These are phyloP conservation scores for Parthenolecanium corni DNA, from an alignment of 2,888 invertebrate species.

Conservation along the genomic window DNA sequence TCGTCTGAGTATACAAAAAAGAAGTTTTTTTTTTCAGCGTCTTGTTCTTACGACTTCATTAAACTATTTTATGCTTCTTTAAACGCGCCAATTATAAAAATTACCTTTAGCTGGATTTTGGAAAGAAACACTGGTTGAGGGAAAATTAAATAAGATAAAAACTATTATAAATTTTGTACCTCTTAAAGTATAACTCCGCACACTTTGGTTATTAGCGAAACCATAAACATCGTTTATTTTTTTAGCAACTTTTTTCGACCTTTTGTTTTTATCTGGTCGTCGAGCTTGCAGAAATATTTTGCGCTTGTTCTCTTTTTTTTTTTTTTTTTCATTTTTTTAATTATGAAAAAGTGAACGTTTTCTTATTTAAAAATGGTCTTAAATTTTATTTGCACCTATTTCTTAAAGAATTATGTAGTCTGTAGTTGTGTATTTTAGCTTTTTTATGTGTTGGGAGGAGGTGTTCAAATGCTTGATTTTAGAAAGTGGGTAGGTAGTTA, in stretches of 20 bases:
- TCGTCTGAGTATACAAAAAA: neutral
- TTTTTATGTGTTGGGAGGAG: no score
- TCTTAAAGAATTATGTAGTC: no score
- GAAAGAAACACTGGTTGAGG: constrained; percentile 28
- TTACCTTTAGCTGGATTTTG: constrained; percentile 27
- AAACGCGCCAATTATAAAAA: constrained; percentile 29
- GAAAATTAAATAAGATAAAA: constrained; percentile 29
- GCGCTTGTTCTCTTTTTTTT: no score
- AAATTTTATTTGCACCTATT: no score
- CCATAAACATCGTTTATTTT: constrained; percentile 13
- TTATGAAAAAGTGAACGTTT: no score
- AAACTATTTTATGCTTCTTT: constrained; percentile 30
- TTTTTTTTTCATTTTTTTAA: no score
- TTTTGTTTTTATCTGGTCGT: neutral
- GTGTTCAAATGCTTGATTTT: no score
- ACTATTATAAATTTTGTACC: constrained; percentile 26
- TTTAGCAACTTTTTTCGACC: neutral
- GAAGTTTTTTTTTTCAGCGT: neutral
- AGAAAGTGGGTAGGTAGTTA: no score
- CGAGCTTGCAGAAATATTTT: no score
- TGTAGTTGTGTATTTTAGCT: no score
- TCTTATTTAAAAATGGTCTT: no score
- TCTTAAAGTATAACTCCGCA: neutral
- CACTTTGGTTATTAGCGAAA: constrained; percentile 24
- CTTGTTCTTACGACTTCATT: constrained; percentile 29